Conservation (phyloP, 2,113 vertebrate species). For the Menura novaehollandiae region DNA sequence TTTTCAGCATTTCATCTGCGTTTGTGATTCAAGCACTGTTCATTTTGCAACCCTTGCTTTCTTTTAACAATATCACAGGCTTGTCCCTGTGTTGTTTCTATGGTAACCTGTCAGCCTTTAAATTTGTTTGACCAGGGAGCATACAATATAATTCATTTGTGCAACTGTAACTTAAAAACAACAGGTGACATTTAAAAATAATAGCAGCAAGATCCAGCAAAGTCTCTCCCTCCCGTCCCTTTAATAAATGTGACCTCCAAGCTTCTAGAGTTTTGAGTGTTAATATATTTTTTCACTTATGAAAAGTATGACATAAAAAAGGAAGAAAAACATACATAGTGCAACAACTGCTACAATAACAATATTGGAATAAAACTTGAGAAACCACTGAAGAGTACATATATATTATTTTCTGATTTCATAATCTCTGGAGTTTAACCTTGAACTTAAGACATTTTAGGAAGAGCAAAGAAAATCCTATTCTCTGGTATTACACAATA, state of each 20-base stretch:
- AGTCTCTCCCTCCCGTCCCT: background rate
- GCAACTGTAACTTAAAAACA: background rate
- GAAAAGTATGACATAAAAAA: background rate
- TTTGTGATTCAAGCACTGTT: background rate
- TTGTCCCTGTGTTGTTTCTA: slow-evolving; percentile 17
- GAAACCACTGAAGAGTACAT: background rate
- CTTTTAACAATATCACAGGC: background rate
- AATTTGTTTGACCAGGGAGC: background rate
- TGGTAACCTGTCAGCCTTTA: background rate
- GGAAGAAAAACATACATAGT: background rate
- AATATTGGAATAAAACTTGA: background rate
- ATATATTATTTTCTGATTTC: background rate
- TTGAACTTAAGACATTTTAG: background rate
- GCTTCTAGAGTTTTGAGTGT: background rate
- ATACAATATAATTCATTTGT: background rate
- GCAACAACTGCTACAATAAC: background rate
- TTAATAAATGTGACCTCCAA: background rate
- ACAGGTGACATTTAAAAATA: background rate
- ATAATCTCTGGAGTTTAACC: background rate
- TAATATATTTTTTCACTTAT: background rate
- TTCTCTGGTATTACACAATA: background rate
- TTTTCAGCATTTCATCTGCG: background rate
- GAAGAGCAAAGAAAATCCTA: background rate
- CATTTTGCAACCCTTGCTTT: background rate
- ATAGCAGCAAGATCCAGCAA: background rate